Evolutionary conservation across 2,113 vertebrate genomes (phyloP).

Genomic region (Passer domesticus): DNA sequence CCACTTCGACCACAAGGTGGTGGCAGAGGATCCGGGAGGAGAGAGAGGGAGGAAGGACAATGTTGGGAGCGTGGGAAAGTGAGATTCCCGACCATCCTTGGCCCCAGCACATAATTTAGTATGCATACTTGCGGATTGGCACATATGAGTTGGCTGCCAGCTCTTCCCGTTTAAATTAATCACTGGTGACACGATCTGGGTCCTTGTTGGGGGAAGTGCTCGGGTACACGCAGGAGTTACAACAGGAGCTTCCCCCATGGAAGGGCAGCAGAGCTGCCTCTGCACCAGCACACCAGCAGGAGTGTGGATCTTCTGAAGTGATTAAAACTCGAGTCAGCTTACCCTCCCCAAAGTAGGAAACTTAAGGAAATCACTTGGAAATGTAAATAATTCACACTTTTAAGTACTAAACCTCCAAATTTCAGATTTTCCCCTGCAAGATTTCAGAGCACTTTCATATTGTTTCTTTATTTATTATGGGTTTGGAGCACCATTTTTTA

Average conservation of each 20-base stretch:
- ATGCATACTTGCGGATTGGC: rapidly evolving
- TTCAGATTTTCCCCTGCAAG: neutral
- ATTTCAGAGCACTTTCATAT: neutral
- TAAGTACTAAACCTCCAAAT: neutral
- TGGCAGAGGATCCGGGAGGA: neutral
- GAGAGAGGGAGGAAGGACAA: neutral
- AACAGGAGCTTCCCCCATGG: neutral
- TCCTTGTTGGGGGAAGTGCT: neutral
- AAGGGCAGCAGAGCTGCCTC: neutral
- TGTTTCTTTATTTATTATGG: rapidly evolving
- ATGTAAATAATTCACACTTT: neutral
- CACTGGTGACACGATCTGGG: neutral
- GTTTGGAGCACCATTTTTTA: neutral
- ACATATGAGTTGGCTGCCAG: neutral
- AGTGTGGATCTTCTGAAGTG: neutral
- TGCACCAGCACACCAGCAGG: rapidly evolving
- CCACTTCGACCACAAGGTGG: slow-evolving; percentile 58
- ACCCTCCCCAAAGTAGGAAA: neutral
- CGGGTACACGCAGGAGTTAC: rapidly evolving
- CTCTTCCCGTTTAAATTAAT: neutral
- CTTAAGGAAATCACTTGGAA: neutral
- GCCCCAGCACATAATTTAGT: no score
- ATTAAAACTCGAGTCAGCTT: neutral
- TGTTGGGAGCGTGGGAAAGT: neutral
- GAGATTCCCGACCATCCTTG: neutral